A percentile compares a stretch with the other conserved stretches of the same genome.
phyloP scores from a whole-genome alignment of 2,797 vertebrate genomes.

The Echiichthys vipera region DNA sequence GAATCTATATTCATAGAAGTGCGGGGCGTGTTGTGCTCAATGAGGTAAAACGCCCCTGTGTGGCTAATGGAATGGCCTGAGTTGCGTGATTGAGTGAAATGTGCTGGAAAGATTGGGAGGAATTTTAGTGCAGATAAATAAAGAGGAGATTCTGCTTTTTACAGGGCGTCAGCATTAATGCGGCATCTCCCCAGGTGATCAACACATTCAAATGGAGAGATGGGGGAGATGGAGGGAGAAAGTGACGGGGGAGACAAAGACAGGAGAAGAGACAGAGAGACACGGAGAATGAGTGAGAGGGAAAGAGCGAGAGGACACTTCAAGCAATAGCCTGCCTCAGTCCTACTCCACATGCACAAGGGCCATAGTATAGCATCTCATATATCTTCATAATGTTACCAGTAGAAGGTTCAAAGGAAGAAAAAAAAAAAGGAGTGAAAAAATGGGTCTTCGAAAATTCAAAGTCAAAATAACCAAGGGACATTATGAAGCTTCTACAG shows the following conservation, averaged over 20 bases:
- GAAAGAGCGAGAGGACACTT: slow-evolving; percentile 67
- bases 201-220: slow-evolving; percentile 80
- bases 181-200: slow-evolving; percentile 84
- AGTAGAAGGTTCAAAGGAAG: slow-evolving; percentile 80
- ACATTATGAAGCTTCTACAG: slow-evolving; percentile 79
- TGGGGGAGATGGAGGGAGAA: slow-evolving; percentile 54
- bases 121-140: slow-evolving; percentile 85
- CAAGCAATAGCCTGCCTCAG: slow-evolving; percentile 75
- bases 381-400: slow-evolving; percentile 84
- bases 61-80: slow-evolving; percentile 85
- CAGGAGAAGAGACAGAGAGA: slow-evolving; percentile 48
- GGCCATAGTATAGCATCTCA: slow-evolving; percentile 74
- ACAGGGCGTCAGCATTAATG: slow-evolving; percentile 82
- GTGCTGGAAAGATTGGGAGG: slow-evolving; percentile 85
- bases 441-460: slow-evolving; percentile 73
- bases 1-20: slow-evolving; percentile 86
- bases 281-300: not conserved
- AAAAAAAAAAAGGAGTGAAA: slow-evolving; percentile 52
- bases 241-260: slow-evolving; percentile 62
- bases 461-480: slow-evolving; percentile 83
- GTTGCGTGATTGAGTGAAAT: slow-evolving; percentile 86
- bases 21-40: slow-evolving; percentile 83
- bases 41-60: slow-evolving; percentile 85
- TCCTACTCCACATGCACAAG: slow-evolving; percentile 75
- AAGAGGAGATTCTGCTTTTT: slow-evolving; percentile 81